These are phyloP conservation scores for Neodiprion virginianus DNA, from an alignment of 1,140 invertebrate species.

Conservation along the genomic window DNA sequence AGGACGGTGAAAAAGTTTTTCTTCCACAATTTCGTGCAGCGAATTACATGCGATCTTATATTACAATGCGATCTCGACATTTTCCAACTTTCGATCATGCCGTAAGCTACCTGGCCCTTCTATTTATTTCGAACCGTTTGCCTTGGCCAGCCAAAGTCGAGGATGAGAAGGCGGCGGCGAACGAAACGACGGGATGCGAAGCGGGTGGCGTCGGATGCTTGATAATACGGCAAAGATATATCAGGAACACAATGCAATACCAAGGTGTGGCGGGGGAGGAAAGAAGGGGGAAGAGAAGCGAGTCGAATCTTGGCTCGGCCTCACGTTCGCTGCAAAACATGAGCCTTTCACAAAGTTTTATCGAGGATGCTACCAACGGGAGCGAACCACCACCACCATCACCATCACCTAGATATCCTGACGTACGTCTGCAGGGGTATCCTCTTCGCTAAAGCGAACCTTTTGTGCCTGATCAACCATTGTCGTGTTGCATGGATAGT, in stretches of 20 bases:
- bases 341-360: not conserved
- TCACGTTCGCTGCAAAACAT: too few species aligned
- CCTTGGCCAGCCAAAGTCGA: not conserved
- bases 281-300: not conserved
- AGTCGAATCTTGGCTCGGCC: too few species aligned
- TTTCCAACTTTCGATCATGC: too few species aligned
- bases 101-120: too few species aligned
- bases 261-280: not conserved
- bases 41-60: too few species aligned
- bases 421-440: not conserved
- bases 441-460: not conserved
- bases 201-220: not conserved
- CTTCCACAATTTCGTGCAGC: too few species aligned
- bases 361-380: not conserved
- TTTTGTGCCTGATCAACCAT: constrained; percentile 24
- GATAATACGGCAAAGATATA: not conserved
- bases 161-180: not conserved
- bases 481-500: not conserved
- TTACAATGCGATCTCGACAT: too few species aligned
- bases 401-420: not conserved
- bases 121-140: too few species aligned
- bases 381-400: not conserved
- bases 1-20: too few species aligned
- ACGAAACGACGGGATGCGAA: not conserved
- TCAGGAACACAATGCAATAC: not conserved